Percentiles rank a stretch among this genome's conserved stretches.
phyloP scores from a whole-genome alignment of 2,888 invertebrate species.

The Drosophila barbarae region DNA sequence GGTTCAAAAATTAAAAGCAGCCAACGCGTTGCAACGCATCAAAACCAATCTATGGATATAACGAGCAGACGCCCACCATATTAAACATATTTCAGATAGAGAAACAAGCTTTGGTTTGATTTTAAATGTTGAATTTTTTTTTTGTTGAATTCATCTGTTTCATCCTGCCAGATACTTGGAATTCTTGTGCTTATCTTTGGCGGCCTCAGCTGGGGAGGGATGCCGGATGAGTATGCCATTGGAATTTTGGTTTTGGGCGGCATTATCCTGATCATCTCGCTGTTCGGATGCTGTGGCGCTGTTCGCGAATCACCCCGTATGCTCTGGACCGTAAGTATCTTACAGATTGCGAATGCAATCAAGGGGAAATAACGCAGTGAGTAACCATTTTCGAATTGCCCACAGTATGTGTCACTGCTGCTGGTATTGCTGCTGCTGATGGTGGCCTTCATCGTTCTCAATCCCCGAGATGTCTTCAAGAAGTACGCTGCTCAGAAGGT shows the following conservation, averaged over 20 bases:
- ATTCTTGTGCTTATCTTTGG: constrained; percentile 68
- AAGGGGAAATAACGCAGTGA: not conserved
- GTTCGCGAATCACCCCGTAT: constrained; percentile 73
- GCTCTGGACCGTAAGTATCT: constrained; percentile 68
- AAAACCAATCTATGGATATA: not conserved
- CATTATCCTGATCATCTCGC: constrained; percentile 66
- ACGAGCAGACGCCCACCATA: constrained; percentile 5
- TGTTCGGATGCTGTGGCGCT: constrained; percentile 75
- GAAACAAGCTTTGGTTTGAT: not conserved
- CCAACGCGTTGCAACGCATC: not conserved
- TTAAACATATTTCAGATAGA: not conserved
- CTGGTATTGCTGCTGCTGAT: constrained; percentile 63
- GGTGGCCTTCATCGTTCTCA: constrained; percentile 57
- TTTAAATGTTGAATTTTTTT: not conserved
- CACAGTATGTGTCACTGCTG: constrained; percentile 65
- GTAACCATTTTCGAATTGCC: not conserved
- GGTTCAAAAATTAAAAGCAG: no score
- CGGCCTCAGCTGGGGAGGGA: constrained; percentile 72
- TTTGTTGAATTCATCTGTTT: not conserved
- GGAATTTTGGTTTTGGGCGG: constrained; percentile 69
- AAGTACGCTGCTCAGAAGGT: constrained; percentile 65
- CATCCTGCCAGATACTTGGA: constrained; percentile 68
- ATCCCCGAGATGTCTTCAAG: constrained; percentile 66
- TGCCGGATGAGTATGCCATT: constrained; percentile 71
- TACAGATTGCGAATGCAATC: not conserved